A percentile compares a stretch with the other conserved stretches of the same genome.
Conservation (phyloP, 1,140 invertebrate genomes). For the Dreissena rostriformis region DNA sequence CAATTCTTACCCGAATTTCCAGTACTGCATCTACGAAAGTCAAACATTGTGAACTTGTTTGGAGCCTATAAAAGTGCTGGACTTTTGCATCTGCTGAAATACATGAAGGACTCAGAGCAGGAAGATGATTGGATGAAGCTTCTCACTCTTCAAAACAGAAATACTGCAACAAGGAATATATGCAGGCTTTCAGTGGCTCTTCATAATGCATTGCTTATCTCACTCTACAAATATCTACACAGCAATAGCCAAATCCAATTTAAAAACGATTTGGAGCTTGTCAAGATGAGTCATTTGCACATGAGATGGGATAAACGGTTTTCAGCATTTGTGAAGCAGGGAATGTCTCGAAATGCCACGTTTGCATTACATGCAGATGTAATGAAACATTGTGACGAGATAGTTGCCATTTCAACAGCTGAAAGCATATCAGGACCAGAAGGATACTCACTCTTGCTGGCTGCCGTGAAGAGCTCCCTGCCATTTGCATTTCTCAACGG, state of each 20-base stretch:
- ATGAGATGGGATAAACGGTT: too few relatives aligned
- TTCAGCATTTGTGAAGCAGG: background rate
- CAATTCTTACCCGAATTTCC: constrained; percentile 53
- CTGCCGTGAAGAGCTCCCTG: constrained; percentile 26
- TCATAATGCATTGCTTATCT: too few relatives aligned
- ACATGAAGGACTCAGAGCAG: constrained; percentile 2
- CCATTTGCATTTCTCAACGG: constrained; percentile 26
- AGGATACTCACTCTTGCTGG: constrained; percentile 19
- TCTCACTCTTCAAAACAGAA: constrained; percentile 12
- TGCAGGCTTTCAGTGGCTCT: constrained; percentile 17
- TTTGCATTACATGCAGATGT: constrained; percentile 37
- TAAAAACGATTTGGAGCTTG: too few relatives aligned
- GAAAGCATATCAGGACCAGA: constrained; percentile 5
- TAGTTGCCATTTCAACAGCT: constrained; percentile 7
- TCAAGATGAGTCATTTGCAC: too few relatives aligned
- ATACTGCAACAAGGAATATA: constrained; percentile 37
- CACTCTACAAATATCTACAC: too few relatives aligned
- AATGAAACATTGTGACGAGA: constrained; percentile 43
- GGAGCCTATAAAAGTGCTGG: constrained; percentile 32
- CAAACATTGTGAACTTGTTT: constrained; percentile 32
- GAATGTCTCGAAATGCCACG: constrained; percentile 24
- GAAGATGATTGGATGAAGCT: background rate
- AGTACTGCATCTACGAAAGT: constrained; percentile 33
- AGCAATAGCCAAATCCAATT: too few relatives aligned
- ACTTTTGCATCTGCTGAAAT: constrained; percentile 2